These are phyloP conservation scores for Cladorhizidae sp. DNA, from an alignment of 37 sponge, comb jelly and placozoan genomes.

Conservation along the genomic window DNA sequence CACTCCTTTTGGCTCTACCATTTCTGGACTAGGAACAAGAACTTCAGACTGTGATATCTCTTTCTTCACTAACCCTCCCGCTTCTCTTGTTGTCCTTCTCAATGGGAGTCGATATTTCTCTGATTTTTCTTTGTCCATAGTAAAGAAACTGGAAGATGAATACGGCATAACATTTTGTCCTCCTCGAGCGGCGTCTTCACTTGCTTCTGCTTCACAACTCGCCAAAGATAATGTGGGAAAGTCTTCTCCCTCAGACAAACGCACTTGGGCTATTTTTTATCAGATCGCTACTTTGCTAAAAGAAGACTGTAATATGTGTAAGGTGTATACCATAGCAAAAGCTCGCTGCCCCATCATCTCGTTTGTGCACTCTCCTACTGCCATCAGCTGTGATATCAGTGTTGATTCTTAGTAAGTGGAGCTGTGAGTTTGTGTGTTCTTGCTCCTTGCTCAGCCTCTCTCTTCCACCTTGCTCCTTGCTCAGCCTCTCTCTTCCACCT, in stretches of 20 bases:
- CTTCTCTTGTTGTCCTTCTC: neutral
- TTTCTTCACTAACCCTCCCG: conserved; percentile 36
- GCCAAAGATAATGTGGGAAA: neutral
- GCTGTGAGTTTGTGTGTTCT: too few relatives aligned
- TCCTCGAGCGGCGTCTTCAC: neutral
- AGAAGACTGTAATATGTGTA: neutral
- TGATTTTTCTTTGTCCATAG: neutral
- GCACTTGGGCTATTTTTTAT: neutral
- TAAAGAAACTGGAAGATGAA: neutral
- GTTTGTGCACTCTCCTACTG: conserved; percentile 17
- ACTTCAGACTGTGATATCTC: conserved; percentile 64
- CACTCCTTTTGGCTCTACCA: conserved; percentile 56
- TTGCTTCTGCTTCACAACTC: neutral
- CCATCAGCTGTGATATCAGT: conserved; percentile 51
- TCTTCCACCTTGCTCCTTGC: too few relatives aligned
- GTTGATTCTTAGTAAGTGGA: conserved; percentile 37
- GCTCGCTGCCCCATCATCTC: conserved; percentile 65
- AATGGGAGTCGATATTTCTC: neutral
- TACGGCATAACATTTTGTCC: neutral
- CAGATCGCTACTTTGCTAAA: neutral
- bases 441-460: too few relatives aligned
- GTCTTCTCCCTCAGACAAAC: too few relatives aligned
- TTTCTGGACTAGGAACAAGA: conserved; percentile 48
- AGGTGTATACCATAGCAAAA: conserved; percentile 14
- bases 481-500: too few relatives aligned